Base-by-base conservation (phyloP, 1,140 invertebrate genomes). In the Tetraneura akinire region DNA sequence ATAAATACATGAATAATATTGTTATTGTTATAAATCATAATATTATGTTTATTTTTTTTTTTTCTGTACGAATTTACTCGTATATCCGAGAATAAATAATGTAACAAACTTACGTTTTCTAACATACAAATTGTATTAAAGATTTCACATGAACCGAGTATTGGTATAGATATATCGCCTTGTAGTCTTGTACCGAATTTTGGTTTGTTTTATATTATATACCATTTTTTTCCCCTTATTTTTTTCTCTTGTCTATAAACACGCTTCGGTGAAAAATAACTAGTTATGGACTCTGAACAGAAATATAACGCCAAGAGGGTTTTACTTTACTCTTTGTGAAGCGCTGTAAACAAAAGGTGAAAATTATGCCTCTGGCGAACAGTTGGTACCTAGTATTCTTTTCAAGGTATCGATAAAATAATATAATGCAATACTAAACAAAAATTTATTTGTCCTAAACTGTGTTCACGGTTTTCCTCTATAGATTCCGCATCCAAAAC, bases 291-390 rank as follows among this genome's bases (percentile, higher is more conserved):
- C 16, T 62, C 32, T 8, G 6, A 62, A 62, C 60, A 62, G 32
- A 62, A 37, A 18, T 62, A 47, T 10, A 10, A 47, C 11, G 60
- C 29, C 60, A 2, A n/a, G 18, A 10, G 60, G 60, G 9, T n/a
- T 62, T 62, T 62, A 32, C 60, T 62, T 32, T 62, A n/a, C 29
- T 26, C 3, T 62, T 62, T 32, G 29, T 62, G n/a, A n/a, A n/a
- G n/a, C n/a, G 18, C 32, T 62, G 29, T 62, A 62, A 62, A 62
- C 60, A 62, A 62, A 62, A 62, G 60, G 60, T 62, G 29, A 62
- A 62, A 62, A 62, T 62, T 18, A 62, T 62, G 60, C 60, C 60
- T 6, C 29, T 29, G 26, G 60, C 60, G 16, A 55, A 32, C 32
- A 62, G 29, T 18, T 26, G 26, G 60, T 1, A 18, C 32, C 32